Evolutionary conservation across 2,113 vertebrate species (phyloP).

Genomic region (Meleagris gallopavo): DNA sequence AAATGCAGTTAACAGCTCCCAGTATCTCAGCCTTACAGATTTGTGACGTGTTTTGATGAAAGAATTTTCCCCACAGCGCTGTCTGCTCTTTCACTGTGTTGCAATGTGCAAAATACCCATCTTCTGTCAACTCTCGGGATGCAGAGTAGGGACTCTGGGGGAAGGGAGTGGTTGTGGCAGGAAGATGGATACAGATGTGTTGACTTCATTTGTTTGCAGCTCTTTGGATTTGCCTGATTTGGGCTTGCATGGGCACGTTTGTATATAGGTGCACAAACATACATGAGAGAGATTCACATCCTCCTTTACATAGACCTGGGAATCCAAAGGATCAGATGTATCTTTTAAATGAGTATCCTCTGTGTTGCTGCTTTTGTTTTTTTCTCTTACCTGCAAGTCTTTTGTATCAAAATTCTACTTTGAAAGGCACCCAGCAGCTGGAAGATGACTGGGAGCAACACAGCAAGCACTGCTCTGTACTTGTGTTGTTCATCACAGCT

Average conservation of each 20-base stretch:
- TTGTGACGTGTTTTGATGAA: not conserved
- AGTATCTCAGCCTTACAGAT: not conserved
- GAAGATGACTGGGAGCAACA: not conserved
- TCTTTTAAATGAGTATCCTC: not conserved
- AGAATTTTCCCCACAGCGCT: not conserved
- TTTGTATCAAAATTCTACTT: not conserved
- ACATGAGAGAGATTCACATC: not conserved
- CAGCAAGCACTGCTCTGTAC: fast-evolving
- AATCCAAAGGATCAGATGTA: not conserved
- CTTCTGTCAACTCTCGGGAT: not conserved
- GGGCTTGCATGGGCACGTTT: slow-evolving; percentile 3
- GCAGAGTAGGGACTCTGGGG: not conserved
- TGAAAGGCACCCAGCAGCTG: not conserved
- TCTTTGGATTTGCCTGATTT: not conserved
- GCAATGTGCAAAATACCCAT: not conserved
- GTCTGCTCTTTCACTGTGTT: not conserved
- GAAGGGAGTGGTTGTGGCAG: not conserved
- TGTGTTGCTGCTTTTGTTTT: not conserved
- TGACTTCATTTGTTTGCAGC: slow-evolving; percentile 20
- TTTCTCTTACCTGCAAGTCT: not conserved
- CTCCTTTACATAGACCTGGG: not conserved
- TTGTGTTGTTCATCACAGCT: fast-evolving
- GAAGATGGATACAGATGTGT: not conserved
- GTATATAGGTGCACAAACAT: not conserved
- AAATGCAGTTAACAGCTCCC: not conserved